A percentile compares a stretch with the other conserved stretches of the same genome.
Conservation (phyloP, 2,797 vertebrate genomes). For the Bryconaethiops microstoma region DNA sequence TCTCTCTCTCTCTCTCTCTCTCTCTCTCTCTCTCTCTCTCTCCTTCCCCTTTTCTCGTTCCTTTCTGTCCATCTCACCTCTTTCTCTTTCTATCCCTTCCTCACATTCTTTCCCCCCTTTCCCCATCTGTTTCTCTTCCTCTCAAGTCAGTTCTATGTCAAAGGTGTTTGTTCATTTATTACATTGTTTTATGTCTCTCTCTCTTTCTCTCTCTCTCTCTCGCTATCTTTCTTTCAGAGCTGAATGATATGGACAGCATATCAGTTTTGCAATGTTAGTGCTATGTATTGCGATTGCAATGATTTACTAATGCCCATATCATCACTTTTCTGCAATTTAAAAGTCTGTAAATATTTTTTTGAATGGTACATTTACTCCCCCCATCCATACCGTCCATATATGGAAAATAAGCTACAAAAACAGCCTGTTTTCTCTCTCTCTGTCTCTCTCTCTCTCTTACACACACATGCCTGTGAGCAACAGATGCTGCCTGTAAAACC, state of each 20-base stretch:
- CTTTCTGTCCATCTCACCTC: not conserved
- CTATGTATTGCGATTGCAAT: too few relatives aligned
- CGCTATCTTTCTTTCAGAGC: too few relatives aligned
- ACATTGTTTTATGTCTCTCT: conserved; percentile 1
- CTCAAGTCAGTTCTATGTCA: conserved; percentile 7
- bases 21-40: too few relatives aligned
- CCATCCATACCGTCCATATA: too few relatives aligned
- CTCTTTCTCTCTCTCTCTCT: not conserved
- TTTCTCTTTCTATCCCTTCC: not conserved
- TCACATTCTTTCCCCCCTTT: not conserved
- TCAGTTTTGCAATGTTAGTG: too few relatives aligned
- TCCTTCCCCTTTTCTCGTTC: not conserved
- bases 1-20: too few relatives aligned
- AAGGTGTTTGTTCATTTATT: not conserved
- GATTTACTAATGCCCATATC: too few relatives aligned
- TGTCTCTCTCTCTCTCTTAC: not conserved
- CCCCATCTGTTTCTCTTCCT: conserved; percentile 5
- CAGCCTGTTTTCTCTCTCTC: not conserved
- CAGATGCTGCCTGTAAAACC: conserved; percentile 47
- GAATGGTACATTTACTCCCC: too few relatives aligned
- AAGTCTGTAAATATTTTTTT: too few relatives aligned
- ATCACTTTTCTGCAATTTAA: too few relatives aligned
- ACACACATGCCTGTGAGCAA: not conserved
- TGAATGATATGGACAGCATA: too few relatives aligned
- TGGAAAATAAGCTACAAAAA: too few relatives aligned